phyloP scores from a whole-genome alignment of 2,888 invertebrate genomes.

The Eristalis pertinax region DNA sequence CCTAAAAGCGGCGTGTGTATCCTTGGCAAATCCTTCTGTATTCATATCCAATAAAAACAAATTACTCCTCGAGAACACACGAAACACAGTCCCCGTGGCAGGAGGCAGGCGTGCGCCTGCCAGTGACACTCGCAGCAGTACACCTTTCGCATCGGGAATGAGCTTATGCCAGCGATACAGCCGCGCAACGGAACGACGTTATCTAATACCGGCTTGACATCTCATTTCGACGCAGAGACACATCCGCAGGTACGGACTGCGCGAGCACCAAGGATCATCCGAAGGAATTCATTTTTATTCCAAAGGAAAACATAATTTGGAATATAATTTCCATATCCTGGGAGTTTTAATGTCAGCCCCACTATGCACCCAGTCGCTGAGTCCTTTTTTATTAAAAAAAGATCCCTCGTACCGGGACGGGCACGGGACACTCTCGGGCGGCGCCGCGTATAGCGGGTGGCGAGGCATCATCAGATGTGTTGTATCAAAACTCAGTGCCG shows the following conservation, averaged over 20 bases:
- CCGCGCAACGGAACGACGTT: constrained; percentile 22
- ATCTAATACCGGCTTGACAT: constrained; percentile 50
- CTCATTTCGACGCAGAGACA: constrained; percentile 36
- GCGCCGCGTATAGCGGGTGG: neutral
- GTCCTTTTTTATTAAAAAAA: constrained; percentile 28
- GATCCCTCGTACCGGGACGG: neutral
- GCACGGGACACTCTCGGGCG: neutral
- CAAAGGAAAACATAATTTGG: constrained; percentile 55
- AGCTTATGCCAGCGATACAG: constrained; percentile 19
- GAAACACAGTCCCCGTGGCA: constrained; percentile 19
- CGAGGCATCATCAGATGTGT: constrained; percentile 24
- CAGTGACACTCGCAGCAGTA: constrained; percentile 14
- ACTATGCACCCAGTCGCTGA: neutral
- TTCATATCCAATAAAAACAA: constrained; percentile 58
- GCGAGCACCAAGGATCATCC: neutral
- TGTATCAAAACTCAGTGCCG: constrained; percentile 43
- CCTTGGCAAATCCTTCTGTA: constrained; percentile 28
- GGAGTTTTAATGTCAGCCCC: constrained; percentile 42
- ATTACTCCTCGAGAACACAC: constrained; percentile 41
- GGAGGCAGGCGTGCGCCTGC: neutral
- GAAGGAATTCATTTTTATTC: constrained; percentile 47
- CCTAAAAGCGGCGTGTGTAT: neutral
- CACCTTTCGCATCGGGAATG: constrained; percentile 47
- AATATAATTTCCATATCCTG: constrained; percentile 59
- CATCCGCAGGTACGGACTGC: neutral